Percentiles rank a stretch among this genome's conserved stretches.
Conservation (phyloP, 2,888 invertebrate genomes). For the Caenorhabditis sinica region DNA sequence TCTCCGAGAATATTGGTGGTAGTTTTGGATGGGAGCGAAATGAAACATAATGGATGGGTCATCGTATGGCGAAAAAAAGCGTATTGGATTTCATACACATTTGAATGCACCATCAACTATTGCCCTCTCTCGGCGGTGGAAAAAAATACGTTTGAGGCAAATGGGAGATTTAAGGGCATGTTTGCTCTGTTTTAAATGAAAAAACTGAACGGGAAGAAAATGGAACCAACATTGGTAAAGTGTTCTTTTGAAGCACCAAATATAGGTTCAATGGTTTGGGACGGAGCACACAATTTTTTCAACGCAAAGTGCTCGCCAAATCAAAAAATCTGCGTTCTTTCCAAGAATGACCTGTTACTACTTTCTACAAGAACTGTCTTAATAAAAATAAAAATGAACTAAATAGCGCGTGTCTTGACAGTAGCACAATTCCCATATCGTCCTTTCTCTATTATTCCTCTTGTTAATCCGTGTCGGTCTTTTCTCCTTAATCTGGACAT, state of each 20-base stretch:
- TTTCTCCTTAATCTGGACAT: constrained; percentile 64
- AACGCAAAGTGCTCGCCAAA: not conserved
- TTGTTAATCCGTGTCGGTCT: constrained; percentile 61
- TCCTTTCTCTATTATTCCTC: not conserved
- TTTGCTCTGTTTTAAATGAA: constrained; percentile 11
- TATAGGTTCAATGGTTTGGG: not conserved
- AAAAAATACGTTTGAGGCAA: constrained; percentile 21
- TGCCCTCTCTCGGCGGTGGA: constrained; percentile 28
- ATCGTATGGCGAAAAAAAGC: constrained; percentile 44
- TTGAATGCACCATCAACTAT: constrained; percentile 50
- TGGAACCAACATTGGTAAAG: constrained; percentile 22
- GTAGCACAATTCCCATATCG: constrained; percentile 49
- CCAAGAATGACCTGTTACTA: too few species aligned
- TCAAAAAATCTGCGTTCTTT: too few species aligned
- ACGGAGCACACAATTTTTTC: not conserved
- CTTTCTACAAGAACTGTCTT: not conserved
- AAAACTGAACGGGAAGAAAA: constrained; percentile 12
- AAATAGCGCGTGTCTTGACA: constrained; percentile 42
- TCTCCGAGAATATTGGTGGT: constrained; percentile 32
- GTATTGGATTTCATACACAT: constrained; percentile 64
- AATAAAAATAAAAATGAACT: not conserved
- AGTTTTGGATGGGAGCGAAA: constrained; percentile 51
- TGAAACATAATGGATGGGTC: constrained; percentile 67
- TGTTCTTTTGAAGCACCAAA: not conserved
- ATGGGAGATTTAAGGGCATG: constrained; percentile 8